Evolutionary conservation across 2,113 vertebrate genomes (phyloP), one percentile per base, ranked within the genome.

Genomic region (Gadus chalcogrammus): DNA sequence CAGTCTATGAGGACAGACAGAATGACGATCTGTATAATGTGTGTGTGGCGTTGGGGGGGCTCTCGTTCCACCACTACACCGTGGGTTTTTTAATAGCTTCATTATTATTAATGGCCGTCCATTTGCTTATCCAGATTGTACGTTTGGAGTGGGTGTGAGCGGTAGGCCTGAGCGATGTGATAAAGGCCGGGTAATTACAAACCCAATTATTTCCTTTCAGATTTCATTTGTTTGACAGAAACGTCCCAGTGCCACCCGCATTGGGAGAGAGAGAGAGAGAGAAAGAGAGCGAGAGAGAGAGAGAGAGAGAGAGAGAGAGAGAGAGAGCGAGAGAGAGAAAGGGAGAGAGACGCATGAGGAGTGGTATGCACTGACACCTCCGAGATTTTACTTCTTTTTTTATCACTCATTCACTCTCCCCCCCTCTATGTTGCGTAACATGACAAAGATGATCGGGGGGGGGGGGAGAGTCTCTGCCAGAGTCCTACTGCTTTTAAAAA

Each of bases 61-160:
- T 88, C 88, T 84, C 91, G 88, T 91, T 92, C 76, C 73, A 65
- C 87, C 83, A 86, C 87, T 89, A 90, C 87, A 90, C 91, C 91
- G 89, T 89, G 86, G 88, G 91, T 89, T 91, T 94, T 63, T 94
- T 94, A 94, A 93, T 91, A 89, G 91, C 84, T 89, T 92, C 91
- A 93, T 94, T 94, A 94, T 93, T 95, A 94, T 94, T 94, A 94
- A 95, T 95, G 92, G 92, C 80, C 84, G 77, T 84, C 76, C 85
- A 89, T 89, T 89, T 92, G 83, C 88, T 88, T 90, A 85, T 91
- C 82, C 87, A 90, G 89, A 90, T 84, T 90, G 88, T 83, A 82
- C 63, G 71, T 88, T 83, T 84, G 81, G 85, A 88, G 86, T 83
- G 78, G 71, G 74, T 82, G 86, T 48, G 12, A 48, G 31, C 31